These are phyloP conservation scores for Phrynocephalus vlangalii DNA, from an alignment of 2,797 vertebrate species.

Conservation along the genomic window DNA sequence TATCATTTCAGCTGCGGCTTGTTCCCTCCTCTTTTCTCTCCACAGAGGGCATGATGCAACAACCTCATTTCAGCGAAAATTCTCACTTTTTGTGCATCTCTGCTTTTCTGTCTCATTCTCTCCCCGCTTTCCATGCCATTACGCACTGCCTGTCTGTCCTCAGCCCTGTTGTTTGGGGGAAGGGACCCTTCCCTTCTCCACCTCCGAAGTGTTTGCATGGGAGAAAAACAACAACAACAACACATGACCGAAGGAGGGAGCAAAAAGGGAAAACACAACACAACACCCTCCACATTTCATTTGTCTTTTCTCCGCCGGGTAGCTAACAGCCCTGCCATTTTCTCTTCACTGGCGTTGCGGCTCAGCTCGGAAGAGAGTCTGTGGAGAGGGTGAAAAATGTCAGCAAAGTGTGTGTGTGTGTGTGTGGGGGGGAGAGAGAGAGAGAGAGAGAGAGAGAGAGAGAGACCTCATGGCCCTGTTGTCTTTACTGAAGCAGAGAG, in stretches of 20 bases:
- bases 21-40: constrained; percentile 30
- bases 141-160: constrained; percentile 19
- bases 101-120: constrained; percentile 68
- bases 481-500: neutral
- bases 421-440: no score
- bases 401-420: no score
- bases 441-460: neutral
- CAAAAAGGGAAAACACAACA: neutral
- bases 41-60: constrained; percentile 54
- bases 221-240: no score
- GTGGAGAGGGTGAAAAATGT: neutral
- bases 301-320: constrained; percentile 5
- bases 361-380: neutral
- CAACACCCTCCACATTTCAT: neutral
- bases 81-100: constrained; percentile 52
- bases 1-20: neutral
- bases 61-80: constrained; percentile 61
- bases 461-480: neutral
- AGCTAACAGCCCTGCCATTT: constrained; percentile 31
- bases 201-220: neutral
- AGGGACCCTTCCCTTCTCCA: constrained; percentile 39
- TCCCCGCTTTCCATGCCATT: constrained; percentile 70
- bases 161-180: neutral
- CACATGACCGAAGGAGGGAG: no score
- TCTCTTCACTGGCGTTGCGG: neutral